phyloP scores from a whole-genome alignment of 2,797 vertebrate species.

The Phyllotis vaccarum region DNA sequence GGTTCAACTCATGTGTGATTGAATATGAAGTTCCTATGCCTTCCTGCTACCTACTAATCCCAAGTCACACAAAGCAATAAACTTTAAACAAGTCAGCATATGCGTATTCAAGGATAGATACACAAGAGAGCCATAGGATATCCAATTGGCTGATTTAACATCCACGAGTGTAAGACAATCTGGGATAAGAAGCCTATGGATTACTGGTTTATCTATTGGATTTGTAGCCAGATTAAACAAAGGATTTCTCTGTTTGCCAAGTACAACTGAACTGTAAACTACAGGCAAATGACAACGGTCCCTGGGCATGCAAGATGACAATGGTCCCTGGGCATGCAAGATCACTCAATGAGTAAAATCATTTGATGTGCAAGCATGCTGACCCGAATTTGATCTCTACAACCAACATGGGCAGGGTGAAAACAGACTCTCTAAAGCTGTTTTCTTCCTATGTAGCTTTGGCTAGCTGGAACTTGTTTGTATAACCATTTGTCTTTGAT shows the following conservation, averaged over 20 bases:
- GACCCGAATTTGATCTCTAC: neutral
- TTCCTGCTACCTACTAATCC: neutral
- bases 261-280: neutral
- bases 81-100: slow-evolving; percentile 19
- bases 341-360: neutral
- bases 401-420: neutral
- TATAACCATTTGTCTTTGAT: neutral
- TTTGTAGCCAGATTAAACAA: neutral
- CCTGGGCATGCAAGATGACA: neutral
- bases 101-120: neutral
- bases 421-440: neutral
- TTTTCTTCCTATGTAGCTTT: neutral
- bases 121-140: neutral
- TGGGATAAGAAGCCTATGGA: neutral
- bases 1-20: slow-evolving; percentile 5
- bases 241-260: neutral
- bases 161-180: neutral
- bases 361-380: neutral
- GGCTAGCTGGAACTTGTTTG: neutral
- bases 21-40: neutral
- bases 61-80: neutral
- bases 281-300: neutral
- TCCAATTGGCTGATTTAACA: neutral
- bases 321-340: neutral
- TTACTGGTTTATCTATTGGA: neutral